phyloP scores from a whole-genome alignment of 2,113 vertebrate genomes.

The Aix galericulata region DNA sequence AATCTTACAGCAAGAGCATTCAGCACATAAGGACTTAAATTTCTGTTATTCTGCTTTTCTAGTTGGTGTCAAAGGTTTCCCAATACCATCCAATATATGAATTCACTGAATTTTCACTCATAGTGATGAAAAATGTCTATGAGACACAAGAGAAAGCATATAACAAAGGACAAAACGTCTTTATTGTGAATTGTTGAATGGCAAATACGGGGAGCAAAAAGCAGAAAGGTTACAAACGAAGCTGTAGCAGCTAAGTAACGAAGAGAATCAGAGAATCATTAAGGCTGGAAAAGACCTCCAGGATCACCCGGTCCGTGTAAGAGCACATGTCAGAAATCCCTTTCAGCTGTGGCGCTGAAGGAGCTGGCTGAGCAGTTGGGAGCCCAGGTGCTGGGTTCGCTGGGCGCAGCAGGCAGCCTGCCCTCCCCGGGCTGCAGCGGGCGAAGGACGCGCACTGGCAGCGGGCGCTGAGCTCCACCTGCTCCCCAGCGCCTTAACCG shows the following conservation, averaged over 20 bases:
- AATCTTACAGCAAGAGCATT: background rate
- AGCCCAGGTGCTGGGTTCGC: too few relatives aligned
- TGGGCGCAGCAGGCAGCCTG: accelerated
- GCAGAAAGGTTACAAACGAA: background rate
- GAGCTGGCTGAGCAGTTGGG: background rate
- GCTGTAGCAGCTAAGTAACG: background rate
- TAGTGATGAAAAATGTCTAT: background rate
- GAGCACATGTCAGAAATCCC: accelerated
- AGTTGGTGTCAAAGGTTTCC: background rate
- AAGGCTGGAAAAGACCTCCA: too few relatives aligned
- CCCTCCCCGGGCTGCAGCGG: background rate
- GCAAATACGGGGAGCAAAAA: background rate
- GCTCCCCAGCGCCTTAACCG: background rate
- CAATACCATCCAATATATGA: accelerated
- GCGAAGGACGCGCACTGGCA: background rate
- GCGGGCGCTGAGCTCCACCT: background rate
- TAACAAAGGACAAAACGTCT: background rate
- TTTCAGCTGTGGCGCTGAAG: too few relatives aligned
- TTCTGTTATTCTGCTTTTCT: background rate
- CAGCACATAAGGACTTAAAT: accelerated
- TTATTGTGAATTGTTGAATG: background rate
- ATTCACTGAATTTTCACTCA: background rate
- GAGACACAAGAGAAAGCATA: background rate
- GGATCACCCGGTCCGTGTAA: too few relatives aligned
- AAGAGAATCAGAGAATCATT: background rate